Percentiles rank a stretch among this genome's conserved stretches.
phyloP scores from a whole-genome alignment of 2,113 vertebrate species.

The Desmodus rotundus region DNA sequence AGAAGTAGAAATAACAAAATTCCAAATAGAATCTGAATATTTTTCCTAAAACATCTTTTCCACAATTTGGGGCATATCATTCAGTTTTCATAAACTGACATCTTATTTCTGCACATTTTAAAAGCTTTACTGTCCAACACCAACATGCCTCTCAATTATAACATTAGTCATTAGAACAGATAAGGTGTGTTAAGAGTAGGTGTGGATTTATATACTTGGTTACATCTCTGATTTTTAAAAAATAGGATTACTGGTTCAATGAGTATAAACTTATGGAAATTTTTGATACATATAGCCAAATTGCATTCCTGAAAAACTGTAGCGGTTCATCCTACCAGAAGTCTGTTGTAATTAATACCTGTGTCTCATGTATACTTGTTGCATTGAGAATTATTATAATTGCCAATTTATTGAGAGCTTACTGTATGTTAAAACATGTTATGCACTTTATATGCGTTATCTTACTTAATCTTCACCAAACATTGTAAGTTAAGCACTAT shows the following conservation, averaged over 20 bases:
- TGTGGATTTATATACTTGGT: not conserved
- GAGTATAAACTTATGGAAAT: not conserved
- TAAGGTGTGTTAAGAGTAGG: not conserved
- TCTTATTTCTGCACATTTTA: not conserved
- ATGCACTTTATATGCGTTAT: not conserved
- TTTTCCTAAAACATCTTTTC: not conserved
- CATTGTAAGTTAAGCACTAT: not conserved
- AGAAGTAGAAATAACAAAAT: not conserved
- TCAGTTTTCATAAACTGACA: not conserved
- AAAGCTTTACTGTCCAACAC: not conserved
- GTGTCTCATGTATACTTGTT: not conserved
- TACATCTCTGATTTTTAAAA: not conserved
- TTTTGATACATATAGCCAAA: not conserved
- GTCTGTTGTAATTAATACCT: accelerated
- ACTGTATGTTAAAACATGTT: not conserved
- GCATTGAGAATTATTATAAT: not conserved
- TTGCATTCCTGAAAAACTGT: not conserved
- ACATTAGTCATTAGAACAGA: not conserved
- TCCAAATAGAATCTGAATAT: not conserved
- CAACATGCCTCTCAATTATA: not conserved
- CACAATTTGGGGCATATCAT: not conserved
- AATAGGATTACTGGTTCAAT: not conserved
- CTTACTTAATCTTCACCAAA: not conserved
- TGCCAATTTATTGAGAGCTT: not conserved
- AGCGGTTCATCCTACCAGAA: not conserved